A percentile compares a stretch with the other conserved stretches of the same genome.
phyloP scores from a whole-genome alignment of 1,140 invertebrate genomes.

The Sesamia nonagrioides region DNA sequence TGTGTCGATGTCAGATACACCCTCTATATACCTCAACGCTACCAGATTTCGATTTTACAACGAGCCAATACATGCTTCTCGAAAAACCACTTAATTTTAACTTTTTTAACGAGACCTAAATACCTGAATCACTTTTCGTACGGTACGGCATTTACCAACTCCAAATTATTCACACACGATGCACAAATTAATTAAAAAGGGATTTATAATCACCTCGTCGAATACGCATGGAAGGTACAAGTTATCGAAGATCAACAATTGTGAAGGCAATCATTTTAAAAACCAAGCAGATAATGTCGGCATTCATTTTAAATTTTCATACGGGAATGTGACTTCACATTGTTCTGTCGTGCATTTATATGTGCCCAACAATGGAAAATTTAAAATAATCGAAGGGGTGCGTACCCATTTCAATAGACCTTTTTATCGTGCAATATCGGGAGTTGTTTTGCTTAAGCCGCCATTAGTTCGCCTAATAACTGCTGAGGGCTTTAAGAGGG shows the following conservation, averaged over 20 bases:
- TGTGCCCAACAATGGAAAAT: constrained; percentile 69
- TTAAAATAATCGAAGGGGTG: constrained; percentile 79
- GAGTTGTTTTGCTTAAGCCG: constrained; percentile 80
- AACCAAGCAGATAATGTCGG: constrained; percentile 32
- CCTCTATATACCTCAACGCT: too few species aligned
- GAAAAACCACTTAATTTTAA: not conserved
- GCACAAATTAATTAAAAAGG: constrained; percentile 5
- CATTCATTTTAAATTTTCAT: constrained; percentile 42
- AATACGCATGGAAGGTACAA: not conserved
- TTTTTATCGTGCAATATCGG: constrained; percentile 75
- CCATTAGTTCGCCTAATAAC: constrained; percentile 81
- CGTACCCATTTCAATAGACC: constrained; percentile 70
- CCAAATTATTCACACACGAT: not conserved
- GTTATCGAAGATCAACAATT: constrained; percentile 6
- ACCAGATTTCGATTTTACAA: not conserved
- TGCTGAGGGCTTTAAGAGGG: constrained; percentile 57
- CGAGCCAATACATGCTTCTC: not conserved
- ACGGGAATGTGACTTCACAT: constrained; percentile 52
- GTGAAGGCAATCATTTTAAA: not conserved
- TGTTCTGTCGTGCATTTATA: constrained; percentile 56
- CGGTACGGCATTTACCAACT: not conserved
- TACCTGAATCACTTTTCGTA: too few species aligned
- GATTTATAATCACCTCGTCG: not conserved
- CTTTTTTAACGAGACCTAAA: not conserved
- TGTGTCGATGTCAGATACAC: too few species aligned